These are phyloP conservation scores for Passer domesticus DNA, from an alignment of 2,113 vertebrate species.

Conservation along the genomic window DNA sequence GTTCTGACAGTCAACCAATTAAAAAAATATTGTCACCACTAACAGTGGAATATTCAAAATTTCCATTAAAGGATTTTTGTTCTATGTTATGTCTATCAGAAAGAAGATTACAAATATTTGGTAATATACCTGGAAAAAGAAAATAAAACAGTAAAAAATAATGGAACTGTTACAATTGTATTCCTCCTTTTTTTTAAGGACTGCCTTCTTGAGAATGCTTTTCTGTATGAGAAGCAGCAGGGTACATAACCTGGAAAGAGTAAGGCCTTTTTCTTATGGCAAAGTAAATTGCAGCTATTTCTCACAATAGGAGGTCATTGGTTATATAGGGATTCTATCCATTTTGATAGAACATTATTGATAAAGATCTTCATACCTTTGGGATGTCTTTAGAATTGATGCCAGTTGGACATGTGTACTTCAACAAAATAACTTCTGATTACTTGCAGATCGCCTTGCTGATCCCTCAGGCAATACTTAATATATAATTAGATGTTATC, in stretches of 20 bases:
- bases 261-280: background rate
- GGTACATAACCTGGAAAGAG: background rate
- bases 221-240: background rate
- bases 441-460: background rate
- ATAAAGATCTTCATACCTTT: constrained; percentile 11
- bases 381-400: constrained; percentile 9
- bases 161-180: background rate
- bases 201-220: background rate
- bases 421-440: constrained; percentile 14
- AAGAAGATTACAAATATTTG: background rate
- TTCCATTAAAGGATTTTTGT: background rate
- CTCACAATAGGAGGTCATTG: background rate
- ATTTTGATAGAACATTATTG: background rate
- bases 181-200: background rate
- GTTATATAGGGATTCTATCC: background rate
- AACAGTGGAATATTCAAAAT: background rate
- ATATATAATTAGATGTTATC: constrained; percentile 15
- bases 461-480: constrained; percentile 16
- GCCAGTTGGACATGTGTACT: background rate
- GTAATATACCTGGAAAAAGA: background rate
- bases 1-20: background rate
- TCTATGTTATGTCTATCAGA: background rate
- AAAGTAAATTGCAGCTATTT: background rate
- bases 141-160: background rate
- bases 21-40: background rate